A percentile compares a stretch with the other conserved stretches of the same genome.
Conservation (phyloP, 2,888 invertebrate genomes). For the Prenolepis imparis region DNA sequence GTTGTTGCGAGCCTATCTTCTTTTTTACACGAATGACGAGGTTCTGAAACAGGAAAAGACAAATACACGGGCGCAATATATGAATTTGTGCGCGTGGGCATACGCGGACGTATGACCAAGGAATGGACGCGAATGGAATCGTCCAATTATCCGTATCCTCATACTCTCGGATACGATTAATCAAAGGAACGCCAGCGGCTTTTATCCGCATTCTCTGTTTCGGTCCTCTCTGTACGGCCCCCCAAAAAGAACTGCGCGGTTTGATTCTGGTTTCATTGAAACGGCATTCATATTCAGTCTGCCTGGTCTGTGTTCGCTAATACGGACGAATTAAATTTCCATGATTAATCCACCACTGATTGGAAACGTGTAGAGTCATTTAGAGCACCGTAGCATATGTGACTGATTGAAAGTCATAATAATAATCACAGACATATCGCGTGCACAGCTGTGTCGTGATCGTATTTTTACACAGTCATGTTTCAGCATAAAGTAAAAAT, state of each 20-base stretch:
- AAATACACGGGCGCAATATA: conserved; percentile 54
- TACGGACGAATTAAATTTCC: conserved; percentile 56
- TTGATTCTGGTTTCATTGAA: conserved; percentile 67
- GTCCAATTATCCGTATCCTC: conserved; percentile 74
- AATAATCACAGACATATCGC: conserved; percentile 36
- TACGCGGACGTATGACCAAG: conserved; percentile 62
- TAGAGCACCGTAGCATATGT: conserved; percentile 42
- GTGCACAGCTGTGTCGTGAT: neutral
- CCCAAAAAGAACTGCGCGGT: conserved; percentile 63
- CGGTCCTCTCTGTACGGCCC: conserved; percentile 52
- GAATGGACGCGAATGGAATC: conserved; percentile 65
- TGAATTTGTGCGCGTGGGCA: conserved; percentile 58
- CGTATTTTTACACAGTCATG: neutral
- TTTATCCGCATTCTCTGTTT: conserved; percentile 59
- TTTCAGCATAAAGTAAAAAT: conserved; percentile 9
- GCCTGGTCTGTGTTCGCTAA: conserved; percentile 8
- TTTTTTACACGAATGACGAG: conserved; percentile 14
- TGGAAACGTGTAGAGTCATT: conserved; percentile 52
- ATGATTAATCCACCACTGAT: conserved; percentile 52
- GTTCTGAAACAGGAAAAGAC: conserved; percentile 26
- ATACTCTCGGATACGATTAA: conserved; percentile 74
- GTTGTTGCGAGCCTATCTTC: conserved; percentile 38
- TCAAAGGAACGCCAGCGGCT: conserved; percentile 69
- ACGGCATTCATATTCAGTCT: conserved; percentile 55
- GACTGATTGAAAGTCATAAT: conserved; percentile 53